Percentiles rank a stretch among this genome's conserved stretches.
Evolutionary conservation across 1,140 invertebrate species (phyloP).

Genomic region (Myzus persicae): DNA sequence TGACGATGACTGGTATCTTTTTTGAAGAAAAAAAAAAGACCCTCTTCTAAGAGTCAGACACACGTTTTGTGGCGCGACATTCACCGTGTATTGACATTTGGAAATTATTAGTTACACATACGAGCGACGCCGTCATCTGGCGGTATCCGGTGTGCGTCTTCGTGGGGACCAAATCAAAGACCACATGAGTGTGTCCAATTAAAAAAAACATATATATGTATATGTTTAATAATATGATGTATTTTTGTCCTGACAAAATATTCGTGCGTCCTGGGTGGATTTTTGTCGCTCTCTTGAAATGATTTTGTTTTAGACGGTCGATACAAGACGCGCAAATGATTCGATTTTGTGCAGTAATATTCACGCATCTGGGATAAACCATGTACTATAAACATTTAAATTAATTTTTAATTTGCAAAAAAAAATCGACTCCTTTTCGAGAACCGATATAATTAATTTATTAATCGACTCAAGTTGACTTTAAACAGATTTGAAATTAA

Average conservation of each 20-base stretch:
- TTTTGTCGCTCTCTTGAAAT: background rate
- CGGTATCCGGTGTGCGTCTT: constrained; percentile 51
- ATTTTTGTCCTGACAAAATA: constrained; percentile 47
- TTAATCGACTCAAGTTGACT: background rate
- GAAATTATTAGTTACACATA: constrained; percentile 59
- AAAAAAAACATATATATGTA: constrained; percentile 43
- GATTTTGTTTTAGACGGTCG: background rate
- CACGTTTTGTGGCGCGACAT: constrained; percentile 51
- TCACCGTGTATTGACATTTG: constrained; percentile 56
- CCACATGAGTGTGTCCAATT: constrained; percentile 58
- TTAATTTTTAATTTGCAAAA: too few species aligned
- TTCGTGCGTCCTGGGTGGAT: background rate
- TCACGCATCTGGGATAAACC: background rate
- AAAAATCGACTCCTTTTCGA: background rate
- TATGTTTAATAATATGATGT: background rate
- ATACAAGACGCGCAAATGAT: background rate
- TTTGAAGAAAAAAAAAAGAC: constrained; percentile 46
- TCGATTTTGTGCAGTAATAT: background rate
- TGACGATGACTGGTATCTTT: constrained; percentile 50
- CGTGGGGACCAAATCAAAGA: constrained; percentile 58
- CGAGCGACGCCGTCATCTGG: constrained; percentile 47
- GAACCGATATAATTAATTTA: background rate
- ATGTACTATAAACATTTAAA: too few species aligned
- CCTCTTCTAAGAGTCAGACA: constrained; percentile 51
- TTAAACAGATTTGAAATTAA: background rate